phyloP scores from a whole-genome alignment of 1,140 invertebrate genomes.

The Pentalonia nigronervosa region DNA sequence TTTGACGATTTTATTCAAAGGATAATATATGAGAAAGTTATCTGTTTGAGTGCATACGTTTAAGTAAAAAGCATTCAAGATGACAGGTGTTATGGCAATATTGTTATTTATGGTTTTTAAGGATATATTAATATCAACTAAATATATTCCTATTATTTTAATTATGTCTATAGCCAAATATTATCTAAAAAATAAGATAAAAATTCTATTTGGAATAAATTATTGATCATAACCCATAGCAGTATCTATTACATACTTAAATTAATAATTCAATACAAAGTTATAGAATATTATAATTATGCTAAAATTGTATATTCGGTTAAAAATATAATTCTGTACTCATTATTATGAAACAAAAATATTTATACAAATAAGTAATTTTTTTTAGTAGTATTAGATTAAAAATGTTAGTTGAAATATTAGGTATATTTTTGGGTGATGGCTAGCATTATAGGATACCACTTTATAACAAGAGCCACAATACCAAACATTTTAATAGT shows the following conservation, averaged over 20 bases:
- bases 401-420: not conserved
- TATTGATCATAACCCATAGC: too few species aligned
- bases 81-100: not conserved
- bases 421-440: not conserved
- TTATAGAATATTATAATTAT: not conserved
- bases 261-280: too few species aligned
- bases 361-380: not conserved
- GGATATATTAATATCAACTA: not conserved
- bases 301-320: not conserved
- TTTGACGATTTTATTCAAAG: not conserved
- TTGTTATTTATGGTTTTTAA: not conserved
- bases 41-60: not conserved
- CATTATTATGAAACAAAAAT: not conserved
- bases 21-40: not conserved
- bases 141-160: not conserved
- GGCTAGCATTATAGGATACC: not conserved
- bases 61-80: not conserved
- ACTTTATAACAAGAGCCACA: not conserved
- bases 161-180: not conserved
- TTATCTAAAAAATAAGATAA: not conserved
- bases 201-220: not conserved
- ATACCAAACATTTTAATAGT: not conserved
- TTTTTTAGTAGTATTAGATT: too few species aligned
- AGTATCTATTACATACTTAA: not conserved
- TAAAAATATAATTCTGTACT: not conserved